These are phyloP conservation scores for Chelon labrosus DNA, from an alignment of 2,797 vertebrate genomes.

Conservation along the genomic window DNA sequence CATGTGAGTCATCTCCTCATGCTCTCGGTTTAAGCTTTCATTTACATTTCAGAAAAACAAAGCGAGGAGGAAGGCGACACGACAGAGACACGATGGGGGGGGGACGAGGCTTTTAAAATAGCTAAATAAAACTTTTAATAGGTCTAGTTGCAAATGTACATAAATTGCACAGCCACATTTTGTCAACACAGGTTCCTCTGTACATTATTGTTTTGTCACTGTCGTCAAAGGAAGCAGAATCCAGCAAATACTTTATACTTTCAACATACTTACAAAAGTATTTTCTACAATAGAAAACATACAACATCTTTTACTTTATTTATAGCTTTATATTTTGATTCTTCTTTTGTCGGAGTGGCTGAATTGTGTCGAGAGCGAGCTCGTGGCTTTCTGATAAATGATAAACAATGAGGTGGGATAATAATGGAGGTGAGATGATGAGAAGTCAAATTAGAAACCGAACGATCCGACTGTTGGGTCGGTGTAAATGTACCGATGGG, in stretches of 20 bases:
- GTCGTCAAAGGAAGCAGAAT: constrained; percentile 87
- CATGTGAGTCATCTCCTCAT: constrained; percentile 18
- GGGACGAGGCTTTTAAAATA: constrained; percentile 88
- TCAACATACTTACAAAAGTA: constrained; percentile 99
- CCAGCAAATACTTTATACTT: constrained; percentile 91
- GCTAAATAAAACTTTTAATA: constrained; percentile 99
- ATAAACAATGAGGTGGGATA: constrained; percentile 9
- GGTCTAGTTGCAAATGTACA: constrained; percentile 99
- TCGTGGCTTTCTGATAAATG: constrained; percentile 36
- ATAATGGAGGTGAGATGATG: constrained; percentile 1
- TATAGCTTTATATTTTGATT: constrained; percentile 79
- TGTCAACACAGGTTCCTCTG: constrained; percentile 94
- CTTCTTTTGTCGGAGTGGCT: constrained; percentile 65
- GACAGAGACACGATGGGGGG: constrained; percentile 33
- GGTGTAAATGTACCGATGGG: constrained; percentile 1
- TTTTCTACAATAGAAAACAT: constrained; percentile 98
- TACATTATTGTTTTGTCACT: constrained; percentile 96
- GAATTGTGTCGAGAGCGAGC: constrained; percentile 38
- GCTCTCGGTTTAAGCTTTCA: constrained; percentile 30
- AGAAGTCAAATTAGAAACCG: constrained; percentile 26
- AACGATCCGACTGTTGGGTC: neutral
- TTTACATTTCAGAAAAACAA: constrained; percentile 47
- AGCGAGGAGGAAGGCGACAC: neutral
- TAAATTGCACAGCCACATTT: constrained; percentile 98
- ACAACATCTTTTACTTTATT: constrained; percentile 87